These are phyloP conservation scores for Muscicapa striata DNA, from an alignment of 2,797 vertebrate genomes.

Conservation along the genomic window DNA sequence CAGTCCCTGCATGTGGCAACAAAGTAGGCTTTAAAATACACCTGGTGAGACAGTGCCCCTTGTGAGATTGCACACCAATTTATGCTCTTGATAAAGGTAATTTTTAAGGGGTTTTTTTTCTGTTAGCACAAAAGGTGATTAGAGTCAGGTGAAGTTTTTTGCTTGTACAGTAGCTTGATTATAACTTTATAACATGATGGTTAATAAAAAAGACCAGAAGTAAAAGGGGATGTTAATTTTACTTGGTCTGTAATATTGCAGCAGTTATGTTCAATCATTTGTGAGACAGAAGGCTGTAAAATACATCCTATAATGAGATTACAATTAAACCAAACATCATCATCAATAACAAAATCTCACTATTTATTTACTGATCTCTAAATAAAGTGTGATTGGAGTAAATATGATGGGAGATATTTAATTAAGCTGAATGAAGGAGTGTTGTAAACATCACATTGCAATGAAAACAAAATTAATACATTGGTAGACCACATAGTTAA, in stretches of 20 bases:
- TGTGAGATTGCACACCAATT: neutral
- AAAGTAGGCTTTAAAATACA: neutral
- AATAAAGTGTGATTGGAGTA: slow-evolving; percentile 77
- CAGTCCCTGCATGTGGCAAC: fast-evolving
- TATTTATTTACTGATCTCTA: slow-evolving; percentile 78
- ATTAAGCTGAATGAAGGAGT: slow-evolving; percentile 72
- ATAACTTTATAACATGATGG: neutral
- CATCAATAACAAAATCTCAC: slow-evolving; percentile 75
- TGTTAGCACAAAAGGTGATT: neutral
- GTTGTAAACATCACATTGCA: slow-evolving; percentile 40
- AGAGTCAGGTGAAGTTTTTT: neutral
- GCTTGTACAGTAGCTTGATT: neutral
- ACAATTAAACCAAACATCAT: neutral
- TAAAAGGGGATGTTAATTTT: slow-evolving; percentile 66
- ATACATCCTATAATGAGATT: slow-evolving; percentile 2
- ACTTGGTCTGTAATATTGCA: neutral
- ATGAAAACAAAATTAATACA: slow-evolving; percentile 30
- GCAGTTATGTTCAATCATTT: slow-evolving; percentile 61
- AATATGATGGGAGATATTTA: slow-evolving; percentile 76
- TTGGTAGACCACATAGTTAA: slow-evolving; percentile 3
- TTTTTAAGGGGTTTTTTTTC: neutral
- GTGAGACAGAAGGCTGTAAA: slow-evolving; percentile 59
- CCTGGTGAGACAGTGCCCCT: neutral
- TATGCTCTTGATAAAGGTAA: neutral
- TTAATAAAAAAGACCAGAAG: slow-evolving; percentile 26